These are phyloP conservation scores for Xenus cinereus DNA, from an alignment of 2,113 vertebrate species.

Conservation along the genomic window DNA sequence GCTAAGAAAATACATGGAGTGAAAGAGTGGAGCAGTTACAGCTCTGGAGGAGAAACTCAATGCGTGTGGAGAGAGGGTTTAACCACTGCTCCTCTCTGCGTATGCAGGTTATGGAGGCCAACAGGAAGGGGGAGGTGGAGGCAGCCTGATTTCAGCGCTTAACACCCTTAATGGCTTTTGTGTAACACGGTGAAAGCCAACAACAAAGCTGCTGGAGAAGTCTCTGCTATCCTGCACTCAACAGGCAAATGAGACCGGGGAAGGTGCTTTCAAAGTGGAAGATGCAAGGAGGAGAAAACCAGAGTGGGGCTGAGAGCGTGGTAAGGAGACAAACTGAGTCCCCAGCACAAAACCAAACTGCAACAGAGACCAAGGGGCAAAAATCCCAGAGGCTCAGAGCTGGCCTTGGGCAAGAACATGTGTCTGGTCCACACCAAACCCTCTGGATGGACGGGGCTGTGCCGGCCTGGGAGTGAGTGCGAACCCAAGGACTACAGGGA, in stretches of 20 bases:
- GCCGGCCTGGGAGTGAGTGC: background rate
- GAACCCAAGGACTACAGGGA: background rate
- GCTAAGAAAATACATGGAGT: background rate
- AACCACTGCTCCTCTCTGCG: background rate
- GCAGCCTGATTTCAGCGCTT: background rate
- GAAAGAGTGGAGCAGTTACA: background rate
- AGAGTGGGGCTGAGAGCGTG: background rate
- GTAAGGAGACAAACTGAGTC: background rate
- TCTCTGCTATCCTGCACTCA: background rate
- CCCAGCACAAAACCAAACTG: background rate
- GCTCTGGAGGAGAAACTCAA: background rate
- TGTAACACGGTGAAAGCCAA: background rate
- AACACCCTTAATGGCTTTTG: background rate
- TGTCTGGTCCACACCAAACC: background rate
- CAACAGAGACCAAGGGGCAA: background rate
- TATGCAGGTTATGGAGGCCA: background rate
- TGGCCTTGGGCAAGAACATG: background rate
- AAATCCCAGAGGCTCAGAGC: background rate
- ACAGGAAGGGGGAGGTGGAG: background rate
- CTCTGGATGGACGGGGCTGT: fast-evolving
- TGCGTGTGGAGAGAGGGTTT: background rate
- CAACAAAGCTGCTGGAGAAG: background rate
- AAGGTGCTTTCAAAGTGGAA: background rate
- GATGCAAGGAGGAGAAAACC: background rate
- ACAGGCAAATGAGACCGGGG: background rate